These are phyloP conservation scores for Ceratosolen solmsi DNA, from an alignment of 1,140 invertebrate species.

Conservation along the genomic window DNA sequence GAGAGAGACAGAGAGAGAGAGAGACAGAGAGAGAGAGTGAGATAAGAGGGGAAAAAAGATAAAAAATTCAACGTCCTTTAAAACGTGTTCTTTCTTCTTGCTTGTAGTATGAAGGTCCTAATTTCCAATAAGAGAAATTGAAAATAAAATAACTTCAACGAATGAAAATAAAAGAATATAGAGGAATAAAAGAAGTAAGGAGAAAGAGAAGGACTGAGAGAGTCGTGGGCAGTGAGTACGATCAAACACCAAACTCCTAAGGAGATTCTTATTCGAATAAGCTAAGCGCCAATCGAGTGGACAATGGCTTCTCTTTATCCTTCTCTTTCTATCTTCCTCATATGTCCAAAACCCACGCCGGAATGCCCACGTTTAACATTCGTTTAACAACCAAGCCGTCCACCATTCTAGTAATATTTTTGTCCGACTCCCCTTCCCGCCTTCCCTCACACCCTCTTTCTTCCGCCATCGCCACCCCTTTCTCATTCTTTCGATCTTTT, in stretches of 20 bases:
- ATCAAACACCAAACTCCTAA: constrained; percentile 37
- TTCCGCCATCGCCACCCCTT: constrained; percentile 33
- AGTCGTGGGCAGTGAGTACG: constrained; percentile 33
- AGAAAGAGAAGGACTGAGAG: constrained; percentile 9
- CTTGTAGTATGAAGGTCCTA: constrained; percentile 11
- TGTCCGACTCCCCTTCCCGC: constrained; percentile 51
- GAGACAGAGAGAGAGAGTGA: constrained; percentile 14
- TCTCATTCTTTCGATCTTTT: constrained; percentile 21
- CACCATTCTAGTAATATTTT: constrained; percentile 54
- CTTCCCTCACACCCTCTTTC: constrained; percentile 34
- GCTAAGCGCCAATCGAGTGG: constrained; percentile 63
- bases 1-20: constrained; percentile 6
- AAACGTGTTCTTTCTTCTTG: constrained; percentile 14
- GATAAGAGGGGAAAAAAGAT: neutral
- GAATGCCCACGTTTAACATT: constrained; percentile 60
- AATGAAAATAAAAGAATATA: constrained; percentile 20
- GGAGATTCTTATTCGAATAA: constrained; percentile 45
- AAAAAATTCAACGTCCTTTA: constrained; percentile 18
- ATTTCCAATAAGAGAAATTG: constrained; percentile 16
- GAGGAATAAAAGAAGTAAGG: constrained; percentile 16
- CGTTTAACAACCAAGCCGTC: constrained; percentile 53
- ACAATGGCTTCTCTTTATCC: constrained; percentile 60
- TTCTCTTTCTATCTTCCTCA: constrained; percentile 53
- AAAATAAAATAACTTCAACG: constrained; percentile 19
- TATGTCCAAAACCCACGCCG: constrained; percentile 68